These are phyloP conservation scores for Trachemys scripta DNA, from an alignment of 2,113 vertebrate genomes.

Conservation along the genomic window DNA sequence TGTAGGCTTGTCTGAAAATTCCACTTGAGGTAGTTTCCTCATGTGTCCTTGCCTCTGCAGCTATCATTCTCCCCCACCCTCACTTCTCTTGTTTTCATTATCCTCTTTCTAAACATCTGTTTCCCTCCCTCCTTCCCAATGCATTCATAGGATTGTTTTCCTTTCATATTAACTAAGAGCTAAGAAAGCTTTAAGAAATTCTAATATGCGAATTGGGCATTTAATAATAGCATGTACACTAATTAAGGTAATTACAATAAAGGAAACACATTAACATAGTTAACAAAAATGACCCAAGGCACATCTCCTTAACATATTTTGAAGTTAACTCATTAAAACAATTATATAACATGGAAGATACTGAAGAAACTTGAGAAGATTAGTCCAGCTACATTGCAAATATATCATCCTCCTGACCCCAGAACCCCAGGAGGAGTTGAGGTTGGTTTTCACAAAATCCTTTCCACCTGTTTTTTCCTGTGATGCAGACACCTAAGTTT, in stretches of 20 bases:
- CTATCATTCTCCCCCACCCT: not conserved
- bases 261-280: conserved; percentile 1
- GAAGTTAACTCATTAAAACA: not conserved
- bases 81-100: not conserved
- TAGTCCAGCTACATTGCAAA: not conserved
- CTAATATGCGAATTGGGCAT: conserved; percentile 2
- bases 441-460: not conserved
- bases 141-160: not conserved
- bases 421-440: not conserved
- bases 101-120: not conserved
- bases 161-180: conserved; percentile 30
- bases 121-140: not conserved
- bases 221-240: conserved; percentile 14
- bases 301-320: not conserved
- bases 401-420: not conserved
- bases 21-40: accelerated
- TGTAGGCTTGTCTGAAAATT: not conserved
- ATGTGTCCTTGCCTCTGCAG: not conserved
- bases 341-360: not conserved
- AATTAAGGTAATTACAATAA: conserved; percentile 48
- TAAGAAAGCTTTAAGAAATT: conserved; percentile 33
- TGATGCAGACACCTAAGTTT: not conserved
- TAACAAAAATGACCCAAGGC: conserved; percentile 25
- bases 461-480: accelerated
- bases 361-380: not conserved